A percentile compares a stretch with the other conserved stretches of the same genome.
Evolutionary conservation across 2,888 invertebrate genomes (phyloP).

Genomic region (Himalopsyche anomala): DNA sequence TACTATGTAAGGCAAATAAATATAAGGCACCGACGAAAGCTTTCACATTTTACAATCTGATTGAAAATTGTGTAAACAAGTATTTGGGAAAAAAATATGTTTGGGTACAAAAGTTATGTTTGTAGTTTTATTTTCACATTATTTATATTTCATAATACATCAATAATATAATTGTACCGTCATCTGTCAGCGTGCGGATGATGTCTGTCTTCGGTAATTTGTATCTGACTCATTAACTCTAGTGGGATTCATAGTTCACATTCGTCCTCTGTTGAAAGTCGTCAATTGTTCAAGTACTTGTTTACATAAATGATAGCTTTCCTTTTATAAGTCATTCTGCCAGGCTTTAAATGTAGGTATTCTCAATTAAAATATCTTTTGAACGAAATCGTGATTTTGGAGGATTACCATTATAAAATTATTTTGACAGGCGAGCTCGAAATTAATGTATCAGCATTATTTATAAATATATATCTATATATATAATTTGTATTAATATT

Average conservation of each 20-base stretch:
- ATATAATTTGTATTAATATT: conserved; percentile 41
- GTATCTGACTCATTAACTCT: neutral
- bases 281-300: conserved; percentile 10
- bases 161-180: neutral
- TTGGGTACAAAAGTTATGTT: conserved; percentile 29
- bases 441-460: conserved; percentile 34
- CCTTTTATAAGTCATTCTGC: conserved; percentile 36
- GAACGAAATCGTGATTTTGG: conserved; percentile 1
- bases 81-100: conserved; percentile 13
- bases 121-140: conserved; percentile 27
- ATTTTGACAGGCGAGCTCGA: neutral
- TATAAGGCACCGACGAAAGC: conserved; percentile 28
- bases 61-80: conserved; percentile 27
- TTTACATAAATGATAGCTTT: conserved; percentile 43
- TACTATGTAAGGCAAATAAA: conserved; percentile 38
- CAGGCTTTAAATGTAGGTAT: conserved; percentile 32
- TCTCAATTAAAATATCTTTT: neutral
- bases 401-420: neutral
- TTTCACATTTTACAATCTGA: conserved; percentile 17
- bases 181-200: neutral
- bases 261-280: neutral
- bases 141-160: conserved; percentile 6
- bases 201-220: neutral
- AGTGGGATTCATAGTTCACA: neutral
- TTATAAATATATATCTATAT: conserved; percentile 8